These are phyloP conservation scores for Bombus vancouverensis DNA, from an alignment of 1,140 invertebrate genomes.

Conservation along the genomic window DNA sequence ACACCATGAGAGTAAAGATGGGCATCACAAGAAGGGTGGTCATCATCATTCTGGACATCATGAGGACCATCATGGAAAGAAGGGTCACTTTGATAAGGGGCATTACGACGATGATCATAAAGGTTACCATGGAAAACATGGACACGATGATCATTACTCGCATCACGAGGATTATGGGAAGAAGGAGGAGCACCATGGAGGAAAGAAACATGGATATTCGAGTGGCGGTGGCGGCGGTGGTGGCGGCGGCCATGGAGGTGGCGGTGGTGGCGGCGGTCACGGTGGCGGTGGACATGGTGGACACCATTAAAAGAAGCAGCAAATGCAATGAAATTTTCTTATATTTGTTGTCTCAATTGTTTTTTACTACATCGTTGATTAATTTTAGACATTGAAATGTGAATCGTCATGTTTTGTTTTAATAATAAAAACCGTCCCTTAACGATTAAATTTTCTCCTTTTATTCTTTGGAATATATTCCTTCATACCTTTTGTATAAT, in stretches of 20 bases:
- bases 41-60: slow-evolving; percentile 88
- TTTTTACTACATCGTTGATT: slow-evolving; percentile 12
- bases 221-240: slow-evolving; percentile 25
- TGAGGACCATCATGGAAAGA: slow-evolving; percentile 88
- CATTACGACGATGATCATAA: slow-evolving; percentile 90
- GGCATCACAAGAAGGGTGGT: slow-evolving; percentile 88
- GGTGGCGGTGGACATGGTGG: not conserved
- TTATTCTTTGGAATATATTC: not conserved
- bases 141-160: slow-evolving; percentile 86
- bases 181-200: slow-evolving; percentile 86
- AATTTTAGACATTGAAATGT: slow-evolving; percentile 15
- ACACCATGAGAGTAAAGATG: slow-evolving; percentile 87
- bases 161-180: slow-evolving; percentile 87
- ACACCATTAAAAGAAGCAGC: not conserved
- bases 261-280: not conserved
- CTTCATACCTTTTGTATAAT: not conserved
- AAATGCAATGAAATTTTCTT: not conserved
- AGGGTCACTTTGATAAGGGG: slow-evolving; percentile 89
- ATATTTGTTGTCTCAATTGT: slow-evolving; percentile 5
- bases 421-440: slow-evolving; percentile 25
- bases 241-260: not conserved
- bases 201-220: slow-evolving; percentile 84
- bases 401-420: not conserved
- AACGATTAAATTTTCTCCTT: not conserved
- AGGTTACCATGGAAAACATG: slow-evolving; percentile 87